Percentiles rank a stretch among this genome's conserved stretches.
Evolutionary conservation across 2,113 vertebrate genomes (phyloP).

Genomic region (Phasianus colchicus): DNA sequence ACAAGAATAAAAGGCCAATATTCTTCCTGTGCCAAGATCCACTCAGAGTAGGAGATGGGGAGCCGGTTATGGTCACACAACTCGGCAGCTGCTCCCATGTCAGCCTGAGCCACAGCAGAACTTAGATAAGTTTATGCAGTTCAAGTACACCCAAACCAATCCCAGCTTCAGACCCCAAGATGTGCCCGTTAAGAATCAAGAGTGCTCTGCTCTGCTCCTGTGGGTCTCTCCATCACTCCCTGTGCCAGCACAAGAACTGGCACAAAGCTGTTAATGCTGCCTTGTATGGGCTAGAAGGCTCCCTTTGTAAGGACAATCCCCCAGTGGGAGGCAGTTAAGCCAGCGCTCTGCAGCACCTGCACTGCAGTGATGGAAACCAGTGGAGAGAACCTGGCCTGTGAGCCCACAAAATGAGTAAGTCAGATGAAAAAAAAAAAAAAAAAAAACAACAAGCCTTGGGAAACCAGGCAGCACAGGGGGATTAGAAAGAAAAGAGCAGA

Average conservation of each 20-base stretch:
- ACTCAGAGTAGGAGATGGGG: conserved; percentile 35
- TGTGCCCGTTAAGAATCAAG: background rate
- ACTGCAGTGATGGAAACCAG: conserved; percentile 49
- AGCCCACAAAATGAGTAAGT: conserved; percentile 44
- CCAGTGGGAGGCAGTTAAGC: background rate
- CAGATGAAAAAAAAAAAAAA: conserved; percentile 26
- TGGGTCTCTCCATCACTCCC: background rate
- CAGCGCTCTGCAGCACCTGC: conserved; percentile 43
- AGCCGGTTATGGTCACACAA: background rate
- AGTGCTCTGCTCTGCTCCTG: background rate
- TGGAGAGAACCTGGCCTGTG: background rate
- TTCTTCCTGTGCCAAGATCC: conserved; percentile 57
- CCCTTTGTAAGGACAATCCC: background rate
- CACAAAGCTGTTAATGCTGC: background rate
- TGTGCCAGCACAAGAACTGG: background rate
- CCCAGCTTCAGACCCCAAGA: background rate
- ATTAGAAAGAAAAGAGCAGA: conserved; percentile 55
- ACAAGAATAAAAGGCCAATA: conserved; percentile 67
- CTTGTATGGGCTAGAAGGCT: background rate
- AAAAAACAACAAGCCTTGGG: background rate
- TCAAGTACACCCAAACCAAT: background rate
- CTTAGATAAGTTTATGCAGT: background rate
- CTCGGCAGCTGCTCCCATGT: background rate
- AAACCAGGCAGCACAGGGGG: conserved; percentile 26
- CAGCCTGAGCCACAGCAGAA: background rate